Conservation (phyloP, 92 coral and sea anemone species). For the Siderastrea radians region DNA sequence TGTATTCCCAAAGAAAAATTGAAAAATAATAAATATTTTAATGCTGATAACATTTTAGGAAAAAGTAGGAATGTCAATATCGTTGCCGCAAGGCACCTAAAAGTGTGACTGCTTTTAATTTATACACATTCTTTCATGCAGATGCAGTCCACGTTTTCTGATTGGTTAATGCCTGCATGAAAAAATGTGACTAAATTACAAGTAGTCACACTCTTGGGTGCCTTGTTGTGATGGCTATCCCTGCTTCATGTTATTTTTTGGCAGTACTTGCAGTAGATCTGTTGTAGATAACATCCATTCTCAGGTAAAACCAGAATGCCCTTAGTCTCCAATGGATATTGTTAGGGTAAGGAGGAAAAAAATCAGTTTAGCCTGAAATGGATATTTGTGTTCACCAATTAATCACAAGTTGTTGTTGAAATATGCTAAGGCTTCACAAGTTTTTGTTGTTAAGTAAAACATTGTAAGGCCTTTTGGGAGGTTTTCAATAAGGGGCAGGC, state of each 20-base stretch:
- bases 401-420: background rate
- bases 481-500: background rate
- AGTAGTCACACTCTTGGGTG: too few species aligned
- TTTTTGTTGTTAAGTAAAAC: background rate
- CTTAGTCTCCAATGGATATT: too few species aligned
- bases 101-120: too few species aligned
- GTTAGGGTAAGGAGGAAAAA: too few species aligned
- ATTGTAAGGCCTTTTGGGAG: constrained; percentile 20
- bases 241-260: constrained; percentile 6
- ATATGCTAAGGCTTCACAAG: background rate
- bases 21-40: too few species aligned
- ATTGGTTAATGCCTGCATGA: too few species aligned
- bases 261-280: background rate
- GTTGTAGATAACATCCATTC: too few species aligned
- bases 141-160: too few species aligned
- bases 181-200: too few species aligned
- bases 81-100: background rate
- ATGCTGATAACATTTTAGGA: background rate
- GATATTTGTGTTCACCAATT: background rate
- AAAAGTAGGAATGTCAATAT: background rate
- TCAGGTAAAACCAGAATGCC: too few species aligned
- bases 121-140: too few species aligned
- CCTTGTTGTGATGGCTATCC: constrained; percentile 1
- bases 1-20: too few species aligned
- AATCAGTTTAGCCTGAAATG: background rate